Evolutionary conservation across 2,113 vertebrate genomes (phyloP).

Genomic region (Pungitius pungitius): DNA sequence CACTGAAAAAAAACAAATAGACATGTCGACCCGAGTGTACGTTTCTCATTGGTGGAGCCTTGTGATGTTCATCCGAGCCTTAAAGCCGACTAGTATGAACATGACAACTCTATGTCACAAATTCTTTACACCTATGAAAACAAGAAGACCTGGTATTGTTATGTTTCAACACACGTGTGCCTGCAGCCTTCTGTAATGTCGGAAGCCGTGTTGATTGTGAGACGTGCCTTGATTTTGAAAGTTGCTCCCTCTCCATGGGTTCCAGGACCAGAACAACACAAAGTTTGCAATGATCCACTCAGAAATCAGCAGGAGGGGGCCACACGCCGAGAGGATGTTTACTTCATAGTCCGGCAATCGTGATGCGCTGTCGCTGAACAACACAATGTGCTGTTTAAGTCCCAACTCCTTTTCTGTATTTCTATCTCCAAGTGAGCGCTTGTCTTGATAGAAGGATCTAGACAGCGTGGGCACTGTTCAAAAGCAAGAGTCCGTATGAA

Average conservation of each 20-base stretch:
- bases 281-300: slow-evolving; percentile 5
- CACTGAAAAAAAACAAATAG: not conserved
- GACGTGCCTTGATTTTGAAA: slow-evolving; percentile 27
- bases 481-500: slow-evolving; percentile 59
- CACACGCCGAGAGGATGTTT: slow-evolving; percentile 65
- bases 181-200: not conserved
- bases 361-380: slow-evolving; percentile 53
- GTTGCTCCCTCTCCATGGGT: not conserved
- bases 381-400: slow-evolving; percentile 36
- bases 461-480: slow-evolving; percentile 73
- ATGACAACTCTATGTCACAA: slow-evolving; percentile 33
- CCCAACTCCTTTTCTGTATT: slow-evolving; percentile 51
- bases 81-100: slow-evolving; percentile 44
- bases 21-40: not conserved
- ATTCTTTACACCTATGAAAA: slow-evolving; percentile 31
- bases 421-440: slow-evolving; percentile 53
- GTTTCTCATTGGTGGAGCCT: slow-evolving; percentile 1
- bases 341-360: slow-evolving; percentile 39
- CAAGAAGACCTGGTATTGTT: slow-evolving; percentile 1
- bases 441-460: slow-evolving; percentile 37
- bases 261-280: slow-evolving; percentile 27
- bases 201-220: not conserved
- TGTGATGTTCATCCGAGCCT: slow-evolving; percentile 12
- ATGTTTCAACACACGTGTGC: not conserved
- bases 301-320: slow-evolving; percentile 32